Percentiles rank a stretch among this genome's conserved stretches.
phyloP scores from a whole-genome alignment of 2,797 vertebrate genomes.

The Pachyuromys duprasi region DNA sequence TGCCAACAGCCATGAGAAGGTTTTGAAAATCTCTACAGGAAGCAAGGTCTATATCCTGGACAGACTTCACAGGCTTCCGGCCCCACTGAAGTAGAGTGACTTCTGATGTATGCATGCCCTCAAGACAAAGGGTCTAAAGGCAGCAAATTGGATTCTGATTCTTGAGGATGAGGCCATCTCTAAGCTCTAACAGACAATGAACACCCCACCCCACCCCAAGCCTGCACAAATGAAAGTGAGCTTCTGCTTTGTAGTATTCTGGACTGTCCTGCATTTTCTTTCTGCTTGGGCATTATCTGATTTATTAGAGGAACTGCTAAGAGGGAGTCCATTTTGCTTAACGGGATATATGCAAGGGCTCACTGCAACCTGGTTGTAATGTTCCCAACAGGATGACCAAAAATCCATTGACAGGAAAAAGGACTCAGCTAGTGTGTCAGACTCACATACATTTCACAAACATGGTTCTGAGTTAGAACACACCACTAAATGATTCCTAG shows the following conservation, averaged over 20 bases:
- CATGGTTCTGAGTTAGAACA: background rate
- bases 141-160: background rate
- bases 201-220: background rate
- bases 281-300: background rate
- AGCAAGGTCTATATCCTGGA: accelerated
- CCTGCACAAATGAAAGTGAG: background rate
- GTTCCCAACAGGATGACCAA: background rate
- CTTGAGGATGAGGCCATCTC: background rate
- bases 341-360: background rate
- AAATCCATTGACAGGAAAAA: background rate
- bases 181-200: accelerated
- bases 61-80: background rate
- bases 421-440: background rate
- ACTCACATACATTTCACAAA: background rate
- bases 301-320: background rate
- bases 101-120: accelerated
- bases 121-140: background rate
- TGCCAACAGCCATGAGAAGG: background rate
- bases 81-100: background rate
- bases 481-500: background rate
- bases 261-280: background rate
- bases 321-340: background rate
- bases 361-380: background rate
- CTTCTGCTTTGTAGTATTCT: background rate
- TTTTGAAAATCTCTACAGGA: background rate